These are phyloP conservation scores for Creontiades dilutus DNA, from an alignment of 2,888 invertebrate genomes.

Conservation along the genomic window DNA sequence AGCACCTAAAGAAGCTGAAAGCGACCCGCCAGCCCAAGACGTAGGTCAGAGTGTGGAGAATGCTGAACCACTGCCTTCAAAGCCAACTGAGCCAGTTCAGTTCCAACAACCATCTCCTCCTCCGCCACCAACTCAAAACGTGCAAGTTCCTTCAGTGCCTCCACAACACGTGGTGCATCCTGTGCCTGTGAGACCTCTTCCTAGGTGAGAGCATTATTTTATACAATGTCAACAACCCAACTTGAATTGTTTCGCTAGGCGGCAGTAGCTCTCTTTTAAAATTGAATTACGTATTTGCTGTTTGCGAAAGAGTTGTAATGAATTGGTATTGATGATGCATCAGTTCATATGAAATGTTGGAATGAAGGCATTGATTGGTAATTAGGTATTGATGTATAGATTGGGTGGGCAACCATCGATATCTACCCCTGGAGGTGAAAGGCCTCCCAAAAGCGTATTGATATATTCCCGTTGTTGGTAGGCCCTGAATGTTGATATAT, in stretches of 20 bases:
- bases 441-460: too few species aligned
- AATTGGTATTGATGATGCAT: too few species aligned
- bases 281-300: too few species aligned
- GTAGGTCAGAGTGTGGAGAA: not conserved
- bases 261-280: too few species aligned
- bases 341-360: too few species aligned
- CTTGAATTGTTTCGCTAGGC: not conserved
- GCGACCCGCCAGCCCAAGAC: not conserved
- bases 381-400: too few species aligned
- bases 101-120: not conserved
- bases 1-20: not conserved
- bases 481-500: too few species aligned
- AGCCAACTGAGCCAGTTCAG: not conserved
- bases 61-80: not conserved
- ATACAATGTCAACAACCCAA: not conserved
- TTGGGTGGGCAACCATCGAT: too few species aligned
- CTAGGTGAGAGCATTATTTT: slow-evolving; percentile 6
- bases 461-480: too few species aligned
- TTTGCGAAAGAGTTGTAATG: too few species aligned
- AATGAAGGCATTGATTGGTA: too few species aligned
- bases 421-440: too few species aligned
- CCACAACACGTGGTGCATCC: slow-evolving; percentile 50
- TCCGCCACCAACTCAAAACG: not conserved
- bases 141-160: not conserved
- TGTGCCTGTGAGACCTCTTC: slow-evolving; percentile 21